phyloP scores from a whole-genome alignment of 2,113 vertebrate species.

The Lampris megalopsis region DNA sequence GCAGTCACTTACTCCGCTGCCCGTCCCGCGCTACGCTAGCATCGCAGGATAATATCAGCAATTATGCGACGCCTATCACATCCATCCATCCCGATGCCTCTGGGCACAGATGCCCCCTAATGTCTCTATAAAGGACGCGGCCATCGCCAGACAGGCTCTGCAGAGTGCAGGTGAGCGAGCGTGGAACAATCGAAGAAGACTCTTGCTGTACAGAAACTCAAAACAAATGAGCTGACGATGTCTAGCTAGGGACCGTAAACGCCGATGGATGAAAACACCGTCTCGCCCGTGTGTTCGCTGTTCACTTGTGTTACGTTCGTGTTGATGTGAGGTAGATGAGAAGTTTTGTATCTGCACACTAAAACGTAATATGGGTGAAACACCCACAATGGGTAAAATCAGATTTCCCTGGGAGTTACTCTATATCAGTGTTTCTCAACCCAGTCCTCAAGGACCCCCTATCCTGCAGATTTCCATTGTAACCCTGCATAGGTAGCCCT shows the following conservation, averaged over 20 bases:
- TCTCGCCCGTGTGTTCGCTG: background rate
- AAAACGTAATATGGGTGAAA: background rate
- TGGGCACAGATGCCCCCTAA: conserved; percentile 55
- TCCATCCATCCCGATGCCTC: conserved; percentile 54
- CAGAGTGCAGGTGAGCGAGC: conserved; percentile 7
- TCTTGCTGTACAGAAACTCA: background rate
- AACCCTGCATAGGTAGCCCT: too few species aligned
- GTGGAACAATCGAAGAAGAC: background rate
- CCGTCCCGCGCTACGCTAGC: conserved; percentile 29
- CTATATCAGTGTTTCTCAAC: background rate
- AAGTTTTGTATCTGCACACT: conserved; percentile 6
- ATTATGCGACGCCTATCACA: conserved; percentile 66
- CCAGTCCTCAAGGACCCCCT: too few species aligned
- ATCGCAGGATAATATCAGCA: conserved; percentile 76
- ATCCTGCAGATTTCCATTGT: too few species aligned
- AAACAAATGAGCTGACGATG: background rate
- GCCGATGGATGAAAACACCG: too few species aligned
- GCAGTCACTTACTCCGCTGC: conserved; percentile 34
- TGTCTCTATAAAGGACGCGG: conserved; percentile 44
- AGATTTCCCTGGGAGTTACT: background rate
- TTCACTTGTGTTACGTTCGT: background rate
- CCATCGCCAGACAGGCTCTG: background rate
- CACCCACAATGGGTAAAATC: background rate
- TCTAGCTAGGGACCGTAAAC: too few species aligned
- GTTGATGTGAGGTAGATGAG: too few species aligned